Base-by-base conservation (phyloP, 2,797 vertebrate species). In the Sorex maritimensis region DNA sequence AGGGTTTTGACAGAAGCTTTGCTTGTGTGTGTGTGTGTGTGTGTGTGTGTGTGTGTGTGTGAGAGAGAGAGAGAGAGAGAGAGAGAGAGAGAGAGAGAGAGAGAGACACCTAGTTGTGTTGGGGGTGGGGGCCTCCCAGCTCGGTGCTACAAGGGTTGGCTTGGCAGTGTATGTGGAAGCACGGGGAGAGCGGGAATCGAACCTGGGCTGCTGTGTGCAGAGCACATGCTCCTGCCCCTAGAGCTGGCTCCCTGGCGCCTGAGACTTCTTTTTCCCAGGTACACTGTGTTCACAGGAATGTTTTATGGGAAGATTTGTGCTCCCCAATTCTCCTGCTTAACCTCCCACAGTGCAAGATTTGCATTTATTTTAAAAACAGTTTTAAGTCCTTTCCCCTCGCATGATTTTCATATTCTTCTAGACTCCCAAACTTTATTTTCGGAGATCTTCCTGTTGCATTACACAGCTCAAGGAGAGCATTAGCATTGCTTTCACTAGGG, bases 261-360 rank as follows among this genome's bases (percentile, higher is more conserved):
- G 71, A 63, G 58, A 83, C 26, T 83, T 41, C 12, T 82, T 82
- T 86, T 72, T 61, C 71, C 11, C 28, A 92, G 44, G 63, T 75
- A 81, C 28, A 88, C 17, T 61, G 28, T 86, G 52, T 58, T 84
- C 44, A 81, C 21, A 88, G 30, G 88, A 86, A 77, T 10, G 46
- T 71, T 89, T 86, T 90, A 63, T 79, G 65, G 65, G 81, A 93
- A 91, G 81, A 80, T 46, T 63, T 23, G 80, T 55, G 28, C 79
- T 92, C 44, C 85, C 72, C 87, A 74, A 90, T 17, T 61, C 58
- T 61, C 71, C 85, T 41, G 72, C 14, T 86, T 83, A 88, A 58
- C 58, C 71, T 79, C 88, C 79, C 61, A 81, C 28, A 90, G 65
- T 79, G 12, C 58, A 93, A 26, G 65, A 80, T 68, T 91, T 89